Evolutionary conservation across 2,797 vertebrate genomes (phyloP).

Genomic region (Pteronotus mesoamericanus): DNA sequence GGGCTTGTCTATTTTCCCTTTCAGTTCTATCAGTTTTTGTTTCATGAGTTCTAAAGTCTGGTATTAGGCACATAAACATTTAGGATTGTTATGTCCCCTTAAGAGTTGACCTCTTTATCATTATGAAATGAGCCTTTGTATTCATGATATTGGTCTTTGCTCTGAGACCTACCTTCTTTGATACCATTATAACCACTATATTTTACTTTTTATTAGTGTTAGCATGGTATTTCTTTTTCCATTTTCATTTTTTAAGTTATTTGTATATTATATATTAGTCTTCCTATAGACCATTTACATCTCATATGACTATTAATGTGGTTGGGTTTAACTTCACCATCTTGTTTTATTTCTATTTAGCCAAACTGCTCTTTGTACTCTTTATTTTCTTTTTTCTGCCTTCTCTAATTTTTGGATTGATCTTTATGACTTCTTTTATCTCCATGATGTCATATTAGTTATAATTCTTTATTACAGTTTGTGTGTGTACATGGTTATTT

Average conservation of each 20-base stretch:
- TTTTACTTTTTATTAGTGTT: background rate
- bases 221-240: background rate
- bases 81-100: background rate
- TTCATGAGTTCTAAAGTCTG: background rate
- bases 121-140: background rate
- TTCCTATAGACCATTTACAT: background rate
- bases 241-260: background rate
- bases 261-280: background rate
- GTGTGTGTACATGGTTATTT: background rate
- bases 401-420: background rate
- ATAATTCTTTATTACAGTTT: background rate
- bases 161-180: background rate
- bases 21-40: background rate
- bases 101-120: background rate
- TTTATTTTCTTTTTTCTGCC: background rate
- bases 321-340: background rate
- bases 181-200: background rate
- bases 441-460: background rate
- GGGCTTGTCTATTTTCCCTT: background rate
- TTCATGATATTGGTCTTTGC: background rate
- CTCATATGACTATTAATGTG: background rate
- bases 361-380: background rate
- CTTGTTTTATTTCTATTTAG: slow-evolving; percentile 24
- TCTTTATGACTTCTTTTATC: background rate
- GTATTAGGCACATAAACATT: background rate